These are phyloP conservation scores for Oncorhynchus clarkii DNA, from an alignment of 2,113 vertebrate species.

Conservation along the genomic window DNA sequence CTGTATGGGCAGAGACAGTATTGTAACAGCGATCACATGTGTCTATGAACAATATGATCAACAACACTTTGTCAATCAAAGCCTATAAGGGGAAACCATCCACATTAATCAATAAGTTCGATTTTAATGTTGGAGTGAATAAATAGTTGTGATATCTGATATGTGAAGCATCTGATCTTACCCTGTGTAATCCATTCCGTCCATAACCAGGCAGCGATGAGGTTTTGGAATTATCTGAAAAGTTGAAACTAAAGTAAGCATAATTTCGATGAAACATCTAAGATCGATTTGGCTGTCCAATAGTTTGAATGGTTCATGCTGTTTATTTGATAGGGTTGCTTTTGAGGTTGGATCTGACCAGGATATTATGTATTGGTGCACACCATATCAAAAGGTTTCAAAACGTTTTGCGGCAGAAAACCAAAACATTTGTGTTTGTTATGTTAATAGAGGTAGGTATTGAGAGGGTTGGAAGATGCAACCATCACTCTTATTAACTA, in stretches of 20 bases:
- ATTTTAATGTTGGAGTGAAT: background rate
- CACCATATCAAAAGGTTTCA: too few species aligned
- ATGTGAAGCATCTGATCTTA: constrained; percentile 62
- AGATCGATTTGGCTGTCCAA: background rate
- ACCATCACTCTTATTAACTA: too few species aligned
- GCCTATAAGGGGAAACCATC: too few species aligned
- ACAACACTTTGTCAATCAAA: too few species aligned
- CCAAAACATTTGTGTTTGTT: too few species aligned
- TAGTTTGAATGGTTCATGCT: too few species aligned
- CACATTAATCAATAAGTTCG: background rate
- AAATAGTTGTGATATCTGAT: background rate
- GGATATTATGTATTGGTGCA: too few species aligned
- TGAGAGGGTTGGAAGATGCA: too few species aligned
- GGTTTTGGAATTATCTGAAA: constrained; percentile 85
- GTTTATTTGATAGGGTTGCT: too few species aligned
- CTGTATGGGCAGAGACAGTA: constrained; percentile 64
- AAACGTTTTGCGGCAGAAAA: too few species aligned
- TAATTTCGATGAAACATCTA: background rate
- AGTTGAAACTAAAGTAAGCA: constrained; percentile 9
- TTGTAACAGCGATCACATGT: background rate
- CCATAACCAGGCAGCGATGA: constrained; percentile 94
- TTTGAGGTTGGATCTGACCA: too few species aligned
- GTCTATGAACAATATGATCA: background rate
- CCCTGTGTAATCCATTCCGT: constrained; percentile 90
- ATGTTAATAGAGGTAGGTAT: too few species aligned